Base-by-base conservation (phyloP, 2,113 vertebrate genomes). In the Ptilonorhynchus violaceus region DNA sequence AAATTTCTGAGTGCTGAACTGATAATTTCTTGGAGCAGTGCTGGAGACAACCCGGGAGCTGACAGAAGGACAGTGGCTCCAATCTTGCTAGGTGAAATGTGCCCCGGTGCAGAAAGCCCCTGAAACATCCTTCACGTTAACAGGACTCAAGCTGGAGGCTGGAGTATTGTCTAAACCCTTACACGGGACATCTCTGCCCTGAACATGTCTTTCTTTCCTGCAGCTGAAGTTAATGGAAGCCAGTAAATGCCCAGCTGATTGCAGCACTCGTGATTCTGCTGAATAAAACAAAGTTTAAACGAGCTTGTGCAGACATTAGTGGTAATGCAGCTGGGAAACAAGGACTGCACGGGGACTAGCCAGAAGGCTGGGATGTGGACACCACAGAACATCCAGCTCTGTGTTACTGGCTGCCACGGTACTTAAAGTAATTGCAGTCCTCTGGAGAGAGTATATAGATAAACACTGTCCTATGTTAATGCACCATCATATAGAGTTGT, bases 251-350 rank as follows among this genome's bases (percentile, higher is more conserved):
- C 53, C 79, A 91, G 88, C 37, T 74, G 47, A 92, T 64, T 77
- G 88, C 69, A 94, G 49, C 56, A 70, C 14, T 44, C 30, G 20
- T 44, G 64, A 89, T 84, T 92, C 79, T 89, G 64, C 68, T 94
- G 93, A 95, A 94, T 78, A 90, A 80, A 94, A 89, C 52, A 18
- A 90, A 90, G 83, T 91, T 90, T 60, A 93, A 96, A 78, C 0
- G 10, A 94, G 60, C 56, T 74, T 77, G 35, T 74, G 52, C 35
- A 83, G 37, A 78, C 68, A 49, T 81, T 13, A 88, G 52, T 24
- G 64, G 39, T 67, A 77, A 86, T 33, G 53, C 64, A 90, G 72
- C 35, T 60, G 85, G 55, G 63, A 94, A 63, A 81, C 47, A 86
- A 81, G 50, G 82, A 81, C 64, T 88, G 75, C 47, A 62, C 0